Evolutionary conservation across 1,140 invertebrate genomes (phyloP).

Genomic region (Panonychus citri): DNA sequence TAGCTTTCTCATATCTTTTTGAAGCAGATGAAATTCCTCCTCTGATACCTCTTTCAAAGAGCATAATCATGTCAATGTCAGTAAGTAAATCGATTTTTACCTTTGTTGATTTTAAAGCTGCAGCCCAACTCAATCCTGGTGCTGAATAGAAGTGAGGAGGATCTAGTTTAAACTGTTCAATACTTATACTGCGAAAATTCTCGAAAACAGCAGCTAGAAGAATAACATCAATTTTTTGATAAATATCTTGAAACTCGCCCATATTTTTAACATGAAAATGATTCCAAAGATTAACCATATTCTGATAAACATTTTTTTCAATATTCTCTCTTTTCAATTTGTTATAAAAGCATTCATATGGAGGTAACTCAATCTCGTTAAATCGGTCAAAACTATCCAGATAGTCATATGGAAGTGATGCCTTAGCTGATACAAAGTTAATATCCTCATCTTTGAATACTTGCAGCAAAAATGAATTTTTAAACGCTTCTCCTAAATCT

Average conservation of each 20-base stretch:
- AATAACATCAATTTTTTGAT: constrained; percentile 23
- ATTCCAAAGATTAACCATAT: constrained; percentile 12
- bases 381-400: constrained; percentile 11
- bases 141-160: constrained; percentile 16
- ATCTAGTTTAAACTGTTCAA: constrained; percentile 14
- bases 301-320: neutral
- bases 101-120: constrained; percentile 14
- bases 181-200: constrained; percentile 13
- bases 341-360: neutral
- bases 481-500: neutral
- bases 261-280: constrained; percentile 19
- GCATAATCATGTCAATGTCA: constrained; percentile 15
- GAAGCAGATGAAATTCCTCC: neutral
- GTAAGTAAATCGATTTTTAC: constrained; percentile 16
- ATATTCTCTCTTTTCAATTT: neutral
- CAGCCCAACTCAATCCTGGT: constrained; percentile 11
- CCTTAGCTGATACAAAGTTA: constrained; percentile 1
- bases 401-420: constrained; percentile 16
- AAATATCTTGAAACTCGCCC: constrained; percentile 24
- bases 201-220: constrained; percentile 26
- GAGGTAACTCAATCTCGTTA: constrained; percentile 13
- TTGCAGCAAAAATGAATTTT: neutral
- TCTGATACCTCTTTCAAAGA: constrained; percentile 16
- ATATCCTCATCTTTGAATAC: neutral
- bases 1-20: neutral